phyloP scores from a whole-genome alignment of 2,113 vertebrate genomes.

The Galeopterus variegatus region DNA sequence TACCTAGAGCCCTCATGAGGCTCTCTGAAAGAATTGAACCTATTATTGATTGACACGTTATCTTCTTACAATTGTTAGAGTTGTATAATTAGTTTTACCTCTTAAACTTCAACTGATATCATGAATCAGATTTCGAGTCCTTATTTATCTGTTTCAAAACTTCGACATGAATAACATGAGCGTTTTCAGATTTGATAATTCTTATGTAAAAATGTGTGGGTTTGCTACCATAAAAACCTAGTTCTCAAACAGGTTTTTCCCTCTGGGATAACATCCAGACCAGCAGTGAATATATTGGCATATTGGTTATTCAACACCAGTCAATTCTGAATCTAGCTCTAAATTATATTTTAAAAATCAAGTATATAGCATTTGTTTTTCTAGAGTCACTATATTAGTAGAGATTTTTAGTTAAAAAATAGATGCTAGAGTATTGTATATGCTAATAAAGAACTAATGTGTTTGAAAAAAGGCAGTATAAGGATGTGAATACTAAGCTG shows the following conservation, averaged over 20 bases:
- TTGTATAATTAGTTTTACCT: background rate
- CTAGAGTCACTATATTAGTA: background rate
- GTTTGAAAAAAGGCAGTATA: background rate
- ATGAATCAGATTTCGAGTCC: background rate
- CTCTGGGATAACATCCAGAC: background rate
- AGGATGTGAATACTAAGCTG: background rate
- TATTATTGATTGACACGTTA: background rate
- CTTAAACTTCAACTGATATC: background rate
- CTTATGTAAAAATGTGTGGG: background rate
- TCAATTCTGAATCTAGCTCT: background rate
- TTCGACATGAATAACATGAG: background rate
- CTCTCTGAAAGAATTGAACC: background rate
- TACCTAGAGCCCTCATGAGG: background rate
- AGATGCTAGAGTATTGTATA: background rate
- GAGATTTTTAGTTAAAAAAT: background rate
- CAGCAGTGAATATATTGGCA: background rate
- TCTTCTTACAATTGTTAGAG: conserved; percentile 20
- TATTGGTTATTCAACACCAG: background rate
- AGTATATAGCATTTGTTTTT: background rate
- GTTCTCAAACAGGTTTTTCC: conserved; percentile 4
- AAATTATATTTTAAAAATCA: background rate
- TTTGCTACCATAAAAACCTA: background rate
- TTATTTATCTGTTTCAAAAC: background rate
- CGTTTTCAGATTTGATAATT: background rate
- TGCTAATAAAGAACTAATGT: background rate